A percentile compares a stretch with the other conserved stretches of the same genome.
Conservation (phyloP, 2,113 vertebrate species). For the Turnix velox region DNA sequence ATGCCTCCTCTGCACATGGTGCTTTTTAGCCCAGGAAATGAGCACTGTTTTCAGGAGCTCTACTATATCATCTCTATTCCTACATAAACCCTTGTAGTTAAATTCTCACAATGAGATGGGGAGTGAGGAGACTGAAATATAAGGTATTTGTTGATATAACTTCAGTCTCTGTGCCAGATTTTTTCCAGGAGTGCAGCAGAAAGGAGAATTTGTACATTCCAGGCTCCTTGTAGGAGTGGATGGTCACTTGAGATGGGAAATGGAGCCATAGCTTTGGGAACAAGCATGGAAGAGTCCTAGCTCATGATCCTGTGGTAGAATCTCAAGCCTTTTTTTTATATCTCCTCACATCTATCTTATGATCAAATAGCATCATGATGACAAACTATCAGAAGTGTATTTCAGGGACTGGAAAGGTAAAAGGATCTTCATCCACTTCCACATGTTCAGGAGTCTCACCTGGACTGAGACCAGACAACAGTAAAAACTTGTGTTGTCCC, state of each 20-base stretch:
- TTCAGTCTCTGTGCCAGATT: not conserved
- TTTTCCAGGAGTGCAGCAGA: not conserved
- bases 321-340: not conserved
- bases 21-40: not conserved
- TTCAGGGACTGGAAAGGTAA: not conserved
- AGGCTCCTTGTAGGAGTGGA: not conserved
- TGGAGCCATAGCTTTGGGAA: not conserved
- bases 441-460: not conserved
- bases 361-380: not conserved
- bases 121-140: not conserved
- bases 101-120: not conserved
- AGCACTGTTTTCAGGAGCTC: not conserved
- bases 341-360: not conserved
- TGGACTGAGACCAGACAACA: not conserved
- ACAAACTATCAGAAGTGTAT: not conserved
- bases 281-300: not conserved
- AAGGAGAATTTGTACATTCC: not conserved
- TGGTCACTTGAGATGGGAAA: not conserved
- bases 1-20: not conserved
- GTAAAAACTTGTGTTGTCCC: not conserved
- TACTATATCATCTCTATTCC: not conserved
- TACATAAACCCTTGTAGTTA: not conserved
- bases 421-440: not conserved
- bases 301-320: rapidly evolving
- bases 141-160: not conserved